A percentile compares a stretch with the other conserved stretches of the same genome.
Conservation (phyloP, 1,140 invertebrate genomes). For the Zeugodacus cucurbitae region DNA sequence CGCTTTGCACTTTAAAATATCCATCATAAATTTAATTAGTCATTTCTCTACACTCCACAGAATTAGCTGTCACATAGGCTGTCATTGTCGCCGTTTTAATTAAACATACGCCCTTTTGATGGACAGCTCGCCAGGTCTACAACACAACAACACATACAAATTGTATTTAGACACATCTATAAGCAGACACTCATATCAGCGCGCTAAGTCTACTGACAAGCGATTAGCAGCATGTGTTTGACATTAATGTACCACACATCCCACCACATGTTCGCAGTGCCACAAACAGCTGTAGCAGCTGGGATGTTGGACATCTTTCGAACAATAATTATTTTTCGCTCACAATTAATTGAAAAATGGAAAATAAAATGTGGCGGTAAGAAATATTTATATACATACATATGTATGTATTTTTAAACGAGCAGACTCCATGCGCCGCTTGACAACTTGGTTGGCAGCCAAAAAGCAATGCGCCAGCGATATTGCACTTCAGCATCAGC, state of each 20-base stretch:
- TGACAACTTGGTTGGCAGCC: neutral
- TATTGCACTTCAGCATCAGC: neutral
- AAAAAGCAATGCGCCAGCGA: neutral
- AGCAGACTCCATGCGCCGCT: neutral
- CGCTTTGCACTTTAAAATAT: neutral
- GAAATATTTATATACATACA: neutral
- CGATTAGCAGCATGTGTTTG: neutral
- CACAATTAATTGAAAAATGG: constrained; percentile 3
- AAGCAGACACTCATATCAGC: neutral
- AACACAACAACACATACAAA: neutral
- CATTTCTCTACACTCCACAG: neutral
- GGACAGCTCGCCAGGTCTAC: neutral
- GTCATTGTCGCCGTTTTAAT: neutral
- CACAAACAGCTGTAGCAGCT: neutral
- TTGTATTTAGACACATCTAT: neutral
- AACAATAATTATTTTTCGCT: constrained; percentile 11
- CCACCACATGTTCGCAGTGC: neutral
- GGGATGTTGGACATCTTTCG: neutral
- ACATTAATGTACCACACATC: neutral
- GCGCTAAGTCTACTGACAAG: neutral
- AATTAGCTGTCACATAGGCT: neutral
- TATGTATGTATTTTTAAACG: neutral
- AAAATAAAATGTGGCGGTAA: neutral
- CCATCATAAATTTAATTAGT: neutral
- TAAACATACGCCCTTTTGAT: neutral